Conservation (phyloP, 2,113 vertebrate species). For the Suncus etruscus region DNA sequence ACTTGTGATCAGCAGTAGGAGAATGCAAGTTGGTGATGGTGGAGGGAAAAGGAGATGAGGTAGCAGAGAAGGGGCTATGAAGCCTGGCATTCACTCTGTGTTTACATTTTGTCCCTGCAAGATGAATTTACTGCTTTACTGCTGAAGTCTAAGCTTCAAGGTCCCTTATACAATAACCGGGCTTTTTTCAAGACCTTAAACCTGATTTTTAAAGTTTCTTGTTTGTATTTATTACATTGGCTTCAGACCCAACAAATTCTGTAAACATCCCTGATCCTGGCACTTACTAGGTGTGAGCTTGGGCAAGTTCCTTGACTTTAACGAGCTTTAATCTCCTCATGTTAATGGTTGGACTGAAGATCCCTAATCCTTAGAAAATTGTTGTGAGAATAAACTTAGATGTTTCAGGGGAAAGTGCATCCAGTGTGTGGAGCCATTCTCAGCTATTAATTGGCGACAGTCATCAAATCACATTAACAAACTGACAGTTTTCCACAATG, state of each 20-base stretch:
- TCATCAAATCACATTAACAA: background rate
- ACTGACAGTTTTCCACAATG: background rate
- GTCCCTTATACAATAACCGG: background rate
- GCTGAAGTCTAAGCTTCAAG: background rate
- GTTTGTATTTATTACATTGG: background rate
- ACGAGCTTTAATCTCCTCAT: background rate
- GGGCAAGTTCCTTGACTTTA: background rate
- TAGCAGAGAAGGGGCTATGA: accelerated
- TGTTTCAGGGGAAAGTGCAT: background rate
- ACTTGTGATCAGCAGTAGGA: background rate
- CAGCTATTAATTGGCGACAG: no score
- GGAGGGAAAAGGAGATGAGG: background rate
- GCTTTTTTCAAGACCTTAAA: slow-evolving; percentile 29
- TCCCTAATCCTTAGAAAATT: no score
- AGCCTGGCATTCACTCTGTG: background rate
- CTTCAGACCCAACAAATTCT: background rate
- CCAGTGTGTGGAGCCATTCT: accelerated
- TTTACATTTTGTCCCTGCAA: slow-evolving; percentile 6
- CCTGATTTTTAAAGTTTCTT: background rate
- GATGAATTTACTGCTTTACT: background rate
- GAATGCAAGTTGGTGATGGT: background rate
- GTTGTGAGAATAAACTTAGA: background rate
- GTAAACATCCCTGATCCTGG: background rate
- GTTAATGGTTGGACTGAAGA: background rate
- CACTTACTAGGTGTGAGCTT: background rate